A percentile compares a stretch with the other conserved stretches of the same genome.
Conservation (phyloP, 2,797 vertebrate genomes). For the Sus cebifrons region DNA sequence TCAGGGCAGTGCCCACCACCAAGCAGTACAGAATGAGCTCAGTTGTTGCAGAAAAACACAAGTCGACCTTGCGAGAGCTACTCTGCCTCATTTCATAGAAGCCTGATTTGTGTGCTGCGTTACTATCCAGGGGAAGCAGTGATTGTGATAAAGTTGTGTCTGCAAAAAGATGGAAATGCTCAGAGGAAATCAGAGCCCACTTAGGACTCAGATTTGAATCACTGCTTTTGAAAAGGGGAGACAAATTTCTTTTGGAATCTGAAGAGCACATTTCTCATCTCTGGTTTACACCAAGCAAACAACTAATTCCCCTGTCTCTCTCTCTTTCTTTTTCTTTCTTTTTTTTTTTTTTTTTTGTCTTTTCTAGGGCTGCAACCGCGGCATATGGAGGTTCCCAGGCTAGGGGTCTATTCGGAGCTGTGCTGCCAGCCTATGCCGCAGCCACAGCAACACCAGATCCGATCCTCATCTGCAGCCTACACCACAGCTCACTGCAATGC, state of each 20-base stretch:
- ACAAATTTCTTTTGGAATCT: background rate
- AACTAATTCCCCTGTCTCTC: rapidly evolving
- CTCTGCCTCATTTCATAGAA: background rate
- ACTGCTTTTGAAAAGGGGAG: background rate
- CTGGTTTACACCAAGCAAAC: too few species aligned
- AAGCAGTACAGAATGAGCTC: background rate
- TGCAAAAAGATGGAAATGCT: background rate
- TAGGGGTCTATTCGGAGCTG: too few species aligned
- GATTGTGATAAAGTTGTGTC: background rate
- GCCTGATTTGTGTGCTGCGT: background rate
- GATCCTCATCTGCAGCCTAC: too few species aligned
- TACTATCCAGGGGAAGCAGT: background rate
- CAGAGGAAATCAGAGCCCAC: background rate
- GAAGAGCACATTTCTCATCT: background rate
- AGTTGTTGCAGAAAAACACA: background rate
- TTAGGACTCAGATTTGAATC: background rate
- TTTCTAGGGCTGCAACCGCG: too few species aligned
- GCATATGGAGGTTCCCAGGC: too few species aligned
- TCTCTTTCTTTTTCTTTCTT: too few species aligned
- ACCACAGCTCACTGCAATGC: too few species aligned
- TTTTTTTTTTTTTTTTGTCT: too few species aligned
- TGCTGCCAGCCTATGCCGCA: too few species aligned
- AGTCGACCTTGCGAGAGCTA: rapidly evolving
- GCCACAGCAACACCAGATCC: too few species aligned
- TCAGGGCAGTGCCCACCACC: rapidly evolving